Percentiles rank a stretch among this genome's conserved stretches.
Evolutionary conservation across 2,888 invertebrate genomes (phyloP).

Genomic region (Taphrorychus bicolor): DNA sequence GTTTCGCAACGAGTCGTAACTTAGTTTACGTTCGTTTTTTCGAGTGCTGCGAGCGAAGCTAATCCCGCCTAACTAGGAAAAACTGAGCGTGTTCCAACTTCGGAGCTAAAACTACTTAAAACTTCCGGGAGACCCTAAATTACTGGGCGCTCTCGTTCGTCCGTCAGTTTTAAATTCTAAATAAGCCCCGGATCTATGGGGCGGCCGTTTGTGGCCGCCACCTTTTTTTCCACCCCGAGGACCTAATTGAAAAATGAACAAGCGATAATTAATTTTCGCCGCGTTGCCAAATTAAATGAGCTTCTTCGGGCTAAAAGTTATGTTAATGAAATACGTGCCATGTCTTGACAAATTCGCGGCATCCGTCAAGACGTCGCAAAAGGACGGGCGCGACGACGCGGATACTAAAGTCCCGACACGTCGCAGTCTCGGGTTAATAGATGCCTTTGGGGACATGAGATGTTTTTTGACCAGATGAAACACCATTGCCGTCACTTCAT

Average conservation of each 20-base stretch:
- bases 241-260: slow-evolving; percentile 3
- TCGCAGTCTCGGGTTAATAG: slow-evolving; percentile 37
- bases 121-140: slow-evolving; percentile 27
- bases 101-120: slow-evolving; percentile 31
- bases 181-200: slow-evolving; percentile 1
- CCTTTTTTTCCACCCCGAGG: not conserved
- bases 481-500: slow-evolving; percentile 17
- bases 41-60: slow-evolving; percentile 3
- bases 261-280: slow-evolving; percentile 8
- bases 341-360: slow-evolving; percentile 54
- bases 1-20: slow-evolving; percentile 9
- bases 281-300: slow-evolving; percentile 40
- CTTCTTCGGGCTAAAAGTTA: slow-evolving; percentile 45
- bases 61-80: slow-evolving; percentile 12
- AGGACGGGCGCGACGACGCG: slow-evolving; percentile 20
- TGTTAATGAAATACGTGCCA: slow-evolving; percentile 58
- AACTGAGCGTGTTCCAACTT: slow-evolving; percentile 26
- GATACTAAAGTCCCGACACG: slow-evolving; percentile 37
- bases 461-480: slow-evolving; percentile 5
- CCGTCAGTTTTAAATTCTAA: slow-evolving; percentile 23
- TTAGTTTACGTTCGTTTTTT: slow-evolving; percentile 15
- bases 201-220: too few relatives aligned
- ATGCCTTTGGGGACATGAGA: slow-evolving; percentile 38
- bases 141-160: not conserved
- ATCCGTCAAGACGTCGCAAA: slow-evolving; percentile 49